These are phyloP conservation scores for Palaemon carinicauda DNA, from an alignment of 1,140 invertebrate genomes.

Conservation along the genomic window DNA sequence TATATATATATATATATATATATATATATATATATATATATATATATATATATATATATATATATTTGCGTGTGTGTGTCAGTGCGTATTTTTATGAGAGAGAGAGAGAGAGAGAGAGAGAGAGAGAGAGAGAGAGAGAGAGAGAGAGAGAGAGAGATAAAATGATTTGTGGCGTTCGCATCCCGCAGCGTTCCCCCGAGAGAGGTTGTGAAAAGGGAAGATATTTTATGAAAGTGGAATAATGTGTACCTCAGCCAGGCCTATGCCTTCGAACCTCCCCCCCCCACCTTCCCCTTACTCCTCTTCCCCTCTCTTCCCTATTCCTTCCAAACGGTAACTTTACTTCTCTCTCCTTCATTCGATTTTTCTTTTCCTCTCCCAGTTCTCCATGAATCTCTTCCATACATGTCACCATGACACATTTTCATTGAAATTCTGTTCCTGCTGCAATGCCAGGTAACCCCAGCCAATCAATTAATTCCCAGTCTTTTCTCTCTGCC, in stretches of 20 bases:
- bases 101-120: not conserved
- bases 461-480: too few relatives aligned
- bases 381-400: too few relatives aligned
- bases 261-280: not conserved
- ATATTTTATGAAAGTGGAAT: slow-evolving; percentile 44
- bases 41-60: not conserved
- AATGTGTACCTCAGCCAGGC: slow-evolving; percentile 5
- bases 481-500: too few relatives aligned
- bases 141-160: not conserved
- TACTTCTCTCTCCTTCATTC: too few relatives aligned
- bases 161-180: slow-evolving; percentile 44
- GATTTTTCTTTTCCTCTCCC: too few relatives aligned
- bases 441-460: too few relatives aligned
- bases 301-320: not conserved
- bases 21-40: not conserved
- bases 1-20: too few relatives aligned
- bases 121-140: not conserved
- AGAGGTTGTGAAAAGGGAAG: slow-evolving; percentile 4
- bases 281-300: not conserved
- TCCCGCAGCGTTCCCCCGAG: not conserved
- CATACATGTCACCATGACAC: too few relatives aligned
- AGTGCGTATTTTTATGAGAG: not conserved
- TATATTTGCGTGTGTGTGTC: too few relatives aligned
- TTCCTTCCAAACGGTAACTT: too few relatives aligned
- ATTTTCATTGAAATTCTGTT: too few relatives aligned